Percentiles rank a stretch among this genome's conserved stretches.
Conservation (phyloP, 2,797 vertebrate genomes). For the Argyrosomus regius region DNA sequence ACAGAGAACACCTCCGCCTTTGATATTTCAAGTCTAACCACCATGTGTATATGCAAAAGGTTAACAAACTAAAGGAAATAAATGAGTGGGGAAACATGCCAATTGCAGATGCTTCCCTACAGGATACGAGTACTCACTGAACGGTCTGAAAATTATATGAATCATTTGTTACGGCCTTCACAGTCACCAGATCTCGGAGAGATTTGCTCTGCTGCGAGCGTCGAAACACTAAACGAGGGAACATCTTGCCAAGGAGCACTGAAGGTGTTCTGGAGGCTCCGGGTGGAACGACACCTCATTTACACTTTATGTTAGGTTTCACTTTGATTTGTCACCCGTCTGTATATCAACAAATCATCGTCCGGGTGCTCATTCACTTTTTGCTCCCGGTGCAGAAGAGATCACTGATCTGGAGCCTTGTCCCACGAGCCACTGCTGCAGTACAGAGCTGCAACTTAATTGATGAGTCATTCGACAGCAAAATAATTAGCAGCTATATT, state of each 20-base stretch:
- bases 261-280: neutral
- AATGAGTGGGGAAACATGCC: neutral
- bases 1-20: neutral
- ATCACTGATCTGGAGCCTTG: neutral
- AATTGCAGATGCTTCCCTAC: neutral
- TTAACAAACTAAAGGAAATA: neutral
- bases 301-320: neutral
- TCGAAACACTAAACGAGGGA: neutral
- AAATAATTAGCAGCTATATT: neutral
- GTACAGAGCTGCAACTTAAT: neutral
- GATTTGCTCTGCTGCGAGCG: neutral
- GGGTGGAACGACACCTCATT: neutral
- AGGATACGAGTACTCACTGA: neutral
- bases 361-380: neutral
- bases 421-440: constrained; percentile 15
- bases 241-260: neutral
- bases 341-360: neutral
- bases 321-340: neutral
- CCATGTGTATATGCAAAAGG: neutral
- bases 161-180: neutral
- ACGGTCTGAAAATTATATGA: neutral
- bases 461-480: neutral
- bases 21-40: neutral
- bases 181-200: neutral
- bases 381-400: neutral